phyloP scores from a whole-genome alignment of 2,888 invertebrate species.

The Atethmia centrago region DNA sequence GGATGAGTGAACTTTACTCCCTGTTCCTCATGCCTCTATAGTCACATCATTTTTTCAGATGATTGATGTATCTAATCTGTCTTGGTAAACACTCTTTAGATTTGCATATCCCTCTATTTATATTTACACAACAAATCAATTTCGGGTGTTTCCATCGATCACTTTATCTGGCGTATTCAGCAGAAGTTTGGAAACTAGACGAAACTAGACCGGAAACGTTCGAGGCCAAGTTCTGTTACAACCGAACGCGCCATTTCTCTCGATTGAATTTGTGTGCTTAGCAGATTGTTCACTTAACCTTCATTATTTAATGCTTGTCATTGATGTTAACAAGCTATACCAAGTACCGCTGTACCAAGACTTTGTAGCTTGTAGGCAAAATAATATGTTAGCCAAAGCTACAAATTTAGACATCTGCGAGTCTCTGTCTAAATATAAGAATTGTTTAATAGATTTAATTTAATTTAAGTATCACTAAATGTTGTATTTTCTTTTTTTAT shows the following conservation, averaged over 20 bases:
- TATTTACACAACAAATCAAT: constrained; percentile 18
- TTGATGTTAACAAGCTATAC: background rate
- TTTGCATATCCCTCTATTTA: background rate
- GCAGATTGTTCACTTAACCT: constrained; percentile 11
- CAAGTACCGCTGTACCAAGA: no score
- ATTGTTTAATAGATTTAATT: no score
- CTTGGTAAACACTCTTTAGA: background rate
- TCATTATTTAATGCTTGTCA: background rate
- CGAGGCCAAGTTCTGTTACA: constrained; percentile 40
- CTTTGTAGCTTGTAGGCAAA: no score
- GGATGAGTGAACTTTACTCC: no score
- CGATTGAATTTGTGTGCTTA: constrained; percentile 15
- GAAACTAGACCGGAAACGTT: constrained; percentile 45
- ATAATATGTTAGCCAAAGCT: no score
- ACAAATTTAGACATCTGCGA: no score
- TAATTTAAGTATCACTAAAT: no score
- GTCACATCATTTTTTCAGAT: background rate
- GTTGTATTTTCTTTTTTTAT: no score
- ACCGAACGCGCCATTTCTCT: constrained; percentile 18
- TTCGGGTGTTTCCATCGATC: constrained; percentile 29
- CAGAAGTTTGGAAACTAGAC: constrained; percentile 52
- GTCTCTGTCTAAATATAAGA: no score
- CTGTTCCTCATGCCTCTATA: no score
- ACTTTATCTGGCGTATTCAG: constrained; percentile 36
- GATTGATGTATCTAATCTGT: background rate